phyloP scores from a whole-genome alignment of 1,140 invertebrate genomes.

The Drosophila teissieri region DNA sequence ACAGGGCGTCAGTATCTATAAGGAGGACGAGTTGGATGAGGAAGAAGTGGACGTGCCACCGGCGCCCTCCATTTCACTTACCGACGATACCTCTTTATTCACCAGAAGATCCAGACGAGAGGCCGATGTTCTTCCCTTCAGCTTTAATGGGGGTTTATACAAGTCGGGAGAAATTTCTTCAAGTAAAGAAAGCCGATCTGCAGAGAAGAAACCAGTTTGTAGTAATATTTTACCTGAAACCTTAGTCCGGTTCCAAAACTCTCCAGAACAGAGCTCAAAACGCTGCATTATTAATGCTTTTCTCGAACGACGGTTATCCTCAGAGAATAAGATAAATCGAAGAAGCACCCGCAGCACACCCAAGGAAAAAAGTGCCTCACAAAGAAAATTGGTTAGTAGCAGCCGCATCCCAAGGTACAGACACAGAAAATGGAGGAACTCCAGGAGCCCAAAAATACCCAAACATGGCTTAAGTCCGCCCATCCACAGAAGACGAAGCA shows the following conservation, averaged over 20 bases:
- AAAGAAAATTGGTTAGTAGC: not conserved
- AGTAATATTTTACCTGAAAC: not conserved
- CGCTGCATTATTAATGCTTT: no score
- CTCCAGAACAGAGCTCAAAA: no score
- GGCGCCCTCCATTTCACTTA: slow-evolving; percentile 17
- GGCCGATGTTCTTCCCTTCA: not conserved
- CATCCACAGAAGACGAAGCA: not conserved
- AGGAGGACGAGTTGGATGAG: not conserved
- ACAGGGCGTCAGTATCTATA: no score
- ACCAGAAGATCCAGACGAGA: slow-evolving; percentile 13
- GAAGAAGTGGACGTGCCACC: slow-evolving; percentile 8
- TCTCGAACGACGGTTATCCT: no score
- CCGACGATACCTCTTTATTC: slow-evolving; percentile 24
- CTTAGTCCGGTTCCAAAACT: no score
- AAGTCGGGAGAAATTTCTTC: not conserved
- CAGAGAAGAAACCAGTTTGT: no score
- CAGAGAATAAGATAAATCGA: no score
- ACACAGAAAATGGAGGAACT: not conserved
- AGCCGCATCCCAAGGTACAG: not conserved
- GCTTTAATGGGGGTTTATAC: not conserved
- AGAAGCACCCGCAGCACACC: not conserved
- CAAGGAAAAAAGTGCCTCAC: not conserved
- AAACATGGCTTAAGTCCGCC: not conserved
- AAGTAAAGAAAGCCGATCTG: not conserved
- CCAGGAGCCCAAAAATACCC: not conserved